Evolutionary conservation across 1,140 invertebrate species (phyloP), one percentile per base, ranked within the genome.

Genomic region (Drosophila tristis): DNA sequence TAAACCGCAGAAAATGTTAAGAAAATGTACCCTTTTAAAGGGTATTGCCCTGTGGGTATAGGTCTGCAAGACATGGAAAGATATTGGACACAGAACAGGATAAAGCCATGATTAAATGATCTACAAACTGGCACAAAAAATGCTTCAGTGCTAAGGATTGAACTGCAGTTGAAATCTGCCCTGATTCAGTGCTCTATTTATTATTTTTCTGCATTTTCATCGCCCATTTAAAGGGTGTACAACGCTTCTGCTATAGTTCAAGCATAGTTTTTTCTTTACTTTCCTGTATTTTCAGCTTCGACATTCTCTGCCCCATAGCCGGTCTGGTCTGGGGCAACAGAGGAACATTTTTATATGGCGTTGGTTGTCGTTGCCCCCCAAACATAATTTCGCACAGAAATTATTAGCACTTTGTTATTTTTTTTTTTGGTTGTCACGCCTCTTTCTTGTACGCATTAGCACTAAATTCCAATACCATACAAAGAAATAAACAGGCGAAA

Each of bases 351-450:
- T 74, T 79, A 53, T 61, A 58, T 29, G 47, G 48, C 23, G 23
- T 25, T 25, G 23, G 23, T 4, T 25, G 23, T 4, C 61, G 64
- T 76, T 57, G 66, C 42, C 35, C 44, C 44, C 48, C 35, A 13
- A 49, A 67, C 74, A 81, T 87, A 87, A 86, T 68, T 80, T 75
- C 75, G 58, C 57, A 44, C 64, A 72, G 62, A 86, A 86, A 86
- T 82, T 86, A 86, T 86, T 86, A 87, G 82, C 82, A 86, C 82
- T 86, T 86, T 86, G 73, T 86, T 86, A 86, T 84, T 71, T 78
- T 81, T 86, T 20, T 20, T 20, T 20, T 86, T 43, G 75, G 59
- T 54, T 58, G 82, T 54, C 73, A 87, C 82, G 82, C 82, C 82
- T 70, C 82, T 86, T 86, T 82, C 82, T 87, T 86, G 82, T 86